phyloP scores from a whole-genome alignment of 2,888 invertebrate species.

The Margaritifera margaritifera region DNA sequence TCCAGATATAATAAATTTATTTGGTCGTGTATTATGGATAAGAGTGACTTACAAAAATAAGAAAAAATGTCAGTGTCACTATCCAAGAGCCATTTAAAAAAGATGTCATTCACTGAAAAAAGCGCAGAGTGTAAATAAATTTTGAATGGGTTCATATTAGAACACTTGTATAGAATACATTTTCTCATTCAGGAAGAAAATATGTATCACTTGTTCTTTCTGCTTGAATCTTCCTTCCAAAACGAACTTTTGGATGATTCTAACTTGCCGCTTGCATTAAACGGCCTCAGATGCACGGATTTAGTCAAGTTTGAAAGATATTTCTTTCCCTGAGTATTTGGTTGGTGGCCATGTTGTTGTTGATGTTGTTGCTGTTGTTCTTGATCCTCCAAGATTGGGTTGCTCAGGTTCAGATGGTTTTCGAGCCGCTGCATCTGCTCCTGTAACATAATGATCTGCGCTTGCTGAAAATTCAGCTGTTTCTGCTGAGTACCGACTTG shows the following conservation, averaged over 20 bases:
- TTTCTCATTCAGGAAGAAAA: too few relatives aligned
- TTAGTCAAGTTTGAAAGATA: slow-evolving; percentile 32
- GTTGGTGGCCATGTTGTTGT: slow-evolving; percentile 9
- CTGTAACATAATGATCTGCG: slow-evolving; percentile 44
- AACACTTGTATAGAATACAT: too few relatives aligned
- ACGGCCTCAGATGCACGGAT: slow-evolving; percentile 38
- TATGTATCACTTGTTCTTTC: slow-evolving; percentile 10
- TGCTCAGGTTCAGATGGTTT: slow-evolving; percentile 24
- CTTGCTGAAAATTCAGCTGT: slow-evolving; percentile 47
- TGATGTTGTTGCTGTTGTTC: slow-evolving; percentile 10
- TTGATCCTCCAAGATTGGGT: slow-evolving; percentile 16
- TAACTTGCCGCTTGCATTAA: slow-evolving; percentile 39
- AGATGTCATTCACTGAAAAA: too few relatives aligned
- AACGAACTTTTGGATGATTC: slow-evolving; percentile 46
- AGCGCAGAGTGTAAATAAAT: too few relatives aligned
- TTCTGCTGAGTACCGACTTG: slow-evolving; percentile 44
- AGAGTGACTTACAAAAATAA: too few relatives aligned
- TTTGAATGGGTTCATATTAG: too few relatives aligned
- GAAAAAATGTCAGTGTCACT: too few relatives aligned
- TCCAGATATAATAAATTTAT: too few relatives aligned
- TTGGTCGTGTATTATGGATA: too few relatives aligned
- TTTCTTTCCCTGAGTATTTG: slow-evolving; percentile 21
- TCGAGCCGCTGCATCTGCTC: slow-evolving; percentile 47
- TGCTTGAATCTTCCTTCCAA: slow-evolving; percentile 35
- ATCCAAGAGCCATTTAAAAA: too few relatives aligned